Base-by-base conservation (phyloP, 2,888 invertebrate species). In the Phengaris alcon region DNA sequence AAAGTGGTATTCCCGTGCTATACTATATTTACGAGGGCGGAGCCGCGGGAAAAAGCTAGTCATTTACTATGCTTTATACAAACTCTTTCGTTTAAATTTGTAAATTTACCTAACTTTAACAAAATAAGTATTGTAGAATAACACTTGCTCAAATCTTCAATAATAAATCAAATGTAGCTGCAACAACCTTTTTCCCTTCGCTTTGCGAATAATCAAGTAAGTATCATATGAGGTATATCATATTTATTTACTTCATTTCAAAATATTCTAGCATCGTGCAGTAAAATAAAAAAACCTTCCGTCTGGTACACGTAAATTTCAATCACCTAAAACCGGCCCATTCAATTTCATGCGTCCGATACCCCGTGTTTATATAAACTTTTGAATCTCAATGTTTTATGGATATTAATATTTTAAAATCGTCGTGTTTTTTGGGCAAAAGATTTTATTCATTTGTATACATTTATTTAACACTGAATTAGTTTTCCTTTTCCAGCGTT, bases 281-380 rank as follows among this genome's bases (percentile, higher is more conserved):
- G 64, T 64, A 64, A 64, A 59, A 59, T 22, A 59, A 64, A 64
- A 64, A 64, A 64, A 59, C 69, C 74, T 72, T 13, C 48, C 46
- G 46, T 69, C 69, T 12, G 48, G 48, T 76, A 75, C 59, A 70
- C 74, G 69, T 76, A 70, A 75, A 76, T 80, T 79, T 75, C 80
- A 83, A 82, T 83, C 80, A 81, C 79, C 80, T 81, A 81, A 82
- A 81, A 82, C 74, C 74, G 74, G 76, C 76, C 79, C 80, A 80
- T 82, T 81, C 80, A 80, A 81, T 80, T 80, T 79, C 75, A 76
- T 74, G 46, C 46, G 15, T 69, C 48, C 76, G n/a, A 69, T 69
- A 69, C 69, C 48, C 35, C 22, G 35, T 64, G 59, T 64, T 35
- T 69, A 15, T 48, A 69, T 48, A 15, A 69, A 69, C 78, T 73